A percentile compares a stretch with the other conserved stretches of the same genome.
These are phyloP conservation scores for Rana temporaria DNA, from an alignment of 2,113 vertebrate species.

Conservation along the genomic window DNA sequence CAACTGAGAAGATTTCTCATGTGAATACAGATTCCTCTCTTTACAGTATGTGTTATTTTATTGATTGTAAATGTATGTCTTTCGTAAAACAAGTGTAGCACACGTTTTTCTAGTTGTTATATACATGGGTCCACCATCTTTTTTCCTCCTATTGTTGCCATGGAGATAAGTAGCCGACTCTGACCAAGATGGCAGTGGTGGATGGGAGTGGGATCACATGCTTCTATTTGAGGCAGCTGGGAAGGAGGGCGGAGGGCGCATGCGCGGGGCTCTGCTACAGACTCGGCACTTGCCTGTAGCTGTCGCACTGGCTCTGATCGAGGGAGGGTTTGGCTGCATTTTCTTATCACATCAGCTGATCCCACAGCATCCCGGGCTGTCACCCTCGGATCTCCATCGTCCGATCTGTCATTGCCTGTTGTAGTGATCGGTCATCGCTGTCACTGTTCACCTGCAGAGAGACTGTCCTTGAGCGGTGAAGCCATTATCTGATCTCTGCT, in stretches of 20 bases:
- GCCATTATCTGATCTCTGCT: neutral
- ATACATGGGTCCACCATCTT: neutral
- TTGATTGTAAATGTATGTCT: too few relatives aligned
- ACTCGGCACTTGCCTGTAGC: constrained; percentile 36
- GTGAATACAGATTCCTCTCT: too few relatives aligned
- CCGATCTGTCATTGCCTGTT: too few relatives aligned
- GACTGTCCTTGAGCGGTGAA: constrained; percentile 53
- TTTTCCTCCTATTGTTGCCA: neutral
- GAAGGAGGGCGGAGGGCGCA: constrained; percentile 21
- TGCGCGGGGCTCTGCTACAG: constrained; percentile 48
- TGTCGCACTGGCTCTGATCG: constrained; percentile 33
- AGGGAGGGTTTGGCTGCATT: constrained; percentile 37
- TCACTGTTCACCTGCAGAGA: neutral
- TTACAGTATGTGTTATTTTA: too few relatives aligned
- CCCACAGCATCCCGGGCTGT: neutral
- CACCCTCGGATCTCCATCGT: neutral
- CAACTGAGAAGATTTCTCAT: too few relatives aligned
- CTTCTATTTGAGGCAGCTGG: neutral
- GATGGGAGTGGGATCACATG: constrained; percentile 32
- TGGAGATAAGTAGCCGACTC: constrained; percentile 46
- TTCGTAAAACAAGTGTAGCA: too few relatives aligned
- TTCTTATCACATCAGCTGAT: constrained; percentile 14
- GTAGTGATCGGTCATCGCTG: neutral
- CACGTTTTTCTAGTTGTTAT: too few relatives aligned
- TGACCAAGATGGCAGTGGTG: constrained; percentile 26